Conservation (phyloP, 2,113 vertebrate genomes). For the Mobula hypostoma region DNA sequence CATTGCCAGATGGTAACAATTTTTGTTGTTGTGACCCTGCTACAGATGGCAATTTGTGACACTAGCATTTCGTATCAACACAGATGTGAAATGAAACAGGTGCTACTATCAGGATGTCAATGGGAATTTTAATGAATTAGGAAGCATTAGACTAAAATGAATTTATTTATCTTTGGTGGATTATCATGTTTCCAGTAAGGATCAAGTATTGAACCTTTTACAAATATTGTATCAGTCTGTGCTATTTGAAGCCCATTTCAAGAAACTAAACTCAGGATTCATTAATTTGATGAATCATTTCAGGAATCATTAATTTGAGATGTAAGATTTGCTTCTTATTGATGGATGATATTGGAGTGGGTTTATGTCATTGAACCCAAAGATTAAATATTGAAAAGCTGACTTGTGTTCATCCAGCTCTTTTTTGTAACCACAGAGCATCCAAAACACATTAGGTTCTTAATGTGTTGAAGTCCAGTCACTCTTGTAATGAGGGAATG, state of each 20-base stretch:
- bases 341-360: not conserved
- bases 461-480: not conserved
- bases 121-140: not conserved
- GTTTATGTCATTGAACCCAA: not conserved
- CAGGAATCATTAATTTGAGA: not conserved
- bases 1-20: not conserved
- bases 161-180: not conserved
- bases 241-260: not conserved
- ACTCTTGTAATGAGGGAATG: not conserved
- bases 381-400: not conserved
- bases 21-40: not conserved
- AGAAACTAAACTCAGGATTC: not conserved
- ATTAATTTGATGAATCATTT: not conserved
- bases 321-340: not conserved
- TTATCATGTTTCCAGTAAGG: not conserved
- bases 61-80: not conserved
- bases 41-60: not conserved
- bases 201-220: not conserved
- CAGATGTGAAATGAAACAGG: not conserved
- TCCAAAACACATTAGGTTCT: not conserved
- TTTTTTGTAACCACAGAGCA: not conserved
- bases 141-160: not conserved
- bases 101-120: not conserved
- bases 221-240: not conserved
- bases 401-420: not conserved